Percentiles rank a stretch among this genome's conserved stretches.
phyloP scores from a whole-genome alignment of 2,888 invertebrate genomes.

The Rosalia funebris region DNA sequence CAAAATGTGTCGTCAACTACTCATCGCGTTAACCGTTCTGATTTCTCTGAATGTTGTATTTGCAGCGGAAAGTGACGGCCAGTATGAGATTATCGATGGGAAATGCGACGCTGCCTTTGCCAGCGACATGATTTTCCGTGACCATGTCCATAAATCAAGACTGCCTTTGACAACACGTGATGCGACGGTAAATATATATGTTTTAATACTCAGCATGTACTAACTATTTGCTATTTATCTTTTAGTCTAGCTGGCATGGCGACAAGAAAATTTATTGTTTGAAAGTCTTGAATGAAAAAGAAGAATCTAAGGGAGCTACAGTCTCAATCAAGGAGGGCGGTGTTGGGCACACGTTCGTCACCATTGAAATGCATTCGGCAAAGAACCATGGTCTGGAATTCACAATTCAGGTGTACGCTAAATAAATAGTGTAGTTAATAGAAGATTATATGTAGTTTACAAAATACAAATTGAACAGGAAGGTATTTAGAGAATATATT shows the following conservation, averaged over 20 bases:
- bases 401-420: constrained; percentile 25
- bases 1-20: not conserved
- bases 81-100: constrained; percentile 29
- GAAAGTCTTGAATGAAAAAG: constrained; percentile 29
- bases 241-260: constrained; percentile 31
- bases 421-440: not conserved
- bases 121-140: constrained; percentile 24
- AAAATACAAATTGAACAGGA: no score
- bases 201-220: no score
- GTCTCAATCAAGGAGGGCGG: constrained; percentile 29
- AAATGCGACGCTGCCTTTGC: constrained; percentile 22
- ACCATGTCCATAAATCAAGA: constrained; percentile 28
- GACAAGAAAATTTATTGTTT: constrained; percentile 33
- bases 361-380: constrained; percentile 26
- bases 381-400: constrained; percentile 34
- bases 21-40: not conserved
- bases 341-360: constrained; percentile 27
- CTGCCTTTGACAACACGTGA: constrained; percentile 17
- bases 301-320: constrained; percentile 26
- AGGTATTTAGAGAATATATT: no score
- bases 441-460: no score
- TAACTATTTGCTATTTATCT: no score
- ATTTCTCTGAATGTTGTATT: not conserved
- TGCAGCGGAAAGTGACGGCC: constrained; percentile 1
- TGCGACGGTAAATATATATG: constrained; percentile 25